Conservation (phyloP, 2,888 invertebrate genomes). For the Drosophila recens region DNA sequence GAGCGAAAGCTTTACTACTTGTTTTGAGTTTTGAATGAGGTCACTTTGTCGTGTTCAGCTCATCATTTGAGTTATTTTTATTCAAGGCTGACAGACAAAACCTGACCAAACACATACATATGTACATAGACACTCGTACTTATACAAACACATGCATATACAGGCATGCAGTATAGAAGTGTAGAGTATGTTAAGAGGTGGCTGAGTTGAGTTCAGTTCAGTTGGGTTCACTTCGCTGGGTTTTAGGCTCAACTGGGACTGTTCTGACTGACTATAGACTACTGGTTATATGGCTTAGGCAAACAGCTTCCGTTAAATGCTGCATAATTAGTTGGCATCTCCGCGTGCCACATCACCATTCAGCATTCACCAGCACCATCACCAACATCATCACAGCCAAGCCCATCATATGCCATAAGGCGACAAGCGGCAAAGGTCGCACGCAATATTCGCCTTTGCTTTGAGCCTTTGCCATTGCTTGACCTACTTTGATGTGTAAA, state of each 20-base stretch:
- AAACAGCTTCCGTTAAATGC: conserved; percentile 79
- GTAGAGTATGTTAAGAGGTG: conserved; percentile 27
- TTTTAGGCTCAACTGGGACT: conserved; percentile 24
- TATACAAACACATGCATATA: conserved; percentile 9
- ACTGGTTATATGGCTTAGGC: conserved; percentile 64
- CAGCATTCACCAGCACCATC: conserved; percentile 10
- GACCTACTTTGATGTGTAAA: conserved; percentile 78
- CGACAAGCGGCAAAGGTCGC: conserved; percentile 76
- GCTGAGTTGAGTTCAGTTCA: conserved; percentile 39
- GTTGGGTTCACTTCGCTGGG: conserved; percentile 55
- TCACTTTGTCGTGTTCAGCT: conserved; percentile 71
- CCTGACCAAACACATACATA: conserved; percentile 38
- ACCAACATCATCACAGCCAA: conserved; percentile 18
- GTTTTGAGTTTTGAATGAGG: conserved; percentile 80
- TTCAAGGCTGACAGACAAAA: conserved; percentile 71
- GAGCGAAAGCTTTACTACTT: conserved; percentile 79
- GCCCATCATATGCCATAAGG: conserved; percentile 55
- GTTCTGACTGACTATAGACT: conserved; percentile 6
- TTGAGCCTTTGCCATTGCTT: conserved; percentile 53
- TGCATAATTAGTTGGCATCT: conserved; percentile 77
- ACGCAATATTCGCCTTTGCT: conserved; percentile 62
- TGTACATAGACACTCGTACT: background rate
- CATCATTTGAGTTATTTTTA: conserved; percentile 77
- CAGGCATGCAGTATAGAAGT: background rate
- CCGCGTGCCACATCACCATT: conserved; percentile 42